Evolutionary conservation across 2,888 invertebrate genomes (phyloP).

Genomic region (Rutpela maculata): DNA sequence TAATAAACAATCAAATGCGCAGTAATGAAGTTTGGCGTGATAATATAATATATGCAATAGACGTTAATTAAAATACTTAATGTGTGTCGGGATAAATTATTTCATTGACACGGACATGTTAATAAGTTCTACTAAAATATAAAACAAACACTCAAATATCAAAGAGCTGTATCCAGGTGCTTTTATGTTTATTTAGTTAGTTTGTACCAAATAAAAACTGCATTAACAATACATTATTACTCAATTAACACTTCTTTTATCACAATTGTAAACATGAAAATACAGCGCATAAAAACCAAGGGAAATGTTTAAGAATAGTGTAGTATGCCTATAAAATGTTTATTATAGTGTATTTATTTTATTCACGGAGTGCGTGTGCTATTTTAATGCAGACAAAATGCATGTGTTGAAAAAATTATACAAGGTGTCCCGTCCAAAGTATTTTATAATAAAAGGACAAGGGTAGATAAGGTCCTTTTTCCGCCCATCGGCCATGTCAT

Average conservation of each 20-base stretch:
- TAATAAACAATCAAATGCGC: neutral
- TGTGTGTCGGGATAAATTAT: neutral
- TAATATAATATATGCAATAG: neutral
- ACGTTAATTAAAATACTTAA: slow-evolving; percentile 1
- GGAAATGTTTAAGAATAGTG: slow-evolving; percentile 5
- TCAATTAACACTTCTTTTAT: slow-evolving; percentile 4
- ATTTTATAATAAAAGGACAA: no score
- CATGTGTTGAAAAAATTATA: no score
- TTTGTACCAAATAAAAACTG: slow-evolving; percentile 7
- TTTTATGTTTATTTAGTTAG: slow-evolving; percentile 4
- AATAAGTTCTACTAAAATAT: neutral
- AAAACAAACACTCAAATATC: slow-evolving; percentile 1
- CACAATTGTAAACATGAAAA: neutral
- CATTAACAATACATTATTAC: slow-evolving; percentile 7
- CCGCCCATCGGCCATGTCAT: no score
- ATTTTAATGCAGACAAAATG: no score
- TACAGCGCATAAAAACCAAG: slow-evolving; percentile 19
- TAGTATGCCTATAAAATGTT: neutral
- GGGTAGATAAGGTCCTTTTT: no score
- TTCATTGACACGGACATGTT: slow-evolving; percentile 3
- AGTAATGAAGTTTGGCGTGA: neutral
- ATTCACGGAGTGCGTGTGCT: neutral
- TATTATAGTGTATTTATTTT: neutral
- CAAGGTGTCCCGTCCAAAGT: no score
- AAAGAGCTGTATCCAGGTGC: neutral